Conservation (phyloP, 2,888 invertebrate genomes). For the Chrysina gloriosa region DNA sequence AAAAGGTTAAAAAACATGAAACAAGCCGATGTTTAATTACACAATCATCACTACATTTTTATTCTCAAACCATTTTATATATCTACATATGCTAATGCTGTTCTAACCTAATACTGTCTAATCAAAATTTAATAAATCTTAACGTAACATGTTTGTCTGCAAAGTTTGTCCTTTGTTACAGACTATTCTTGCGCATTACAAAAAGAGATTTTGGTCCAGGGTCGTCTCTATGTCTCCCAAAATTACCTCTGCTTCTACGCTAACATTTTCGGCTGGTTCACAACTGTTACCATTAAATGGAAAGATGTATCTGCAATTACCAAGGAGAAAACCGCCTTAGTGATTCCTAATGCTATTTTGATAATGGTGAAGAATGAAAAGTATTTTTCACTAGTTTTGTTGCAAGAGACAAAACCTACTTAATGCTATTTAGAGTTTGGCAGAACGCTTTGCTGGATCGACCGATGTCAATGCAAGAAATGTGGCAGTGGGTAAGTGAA, state of each 20-base stretch:
- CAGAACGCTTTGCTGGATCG: constrained; percentile 95
- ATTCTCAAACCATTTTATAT: too few species aligned
- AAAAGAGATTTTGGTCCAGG: constrained; percentile 95
- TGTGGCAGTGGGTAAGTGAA: constrained; percentile 85
- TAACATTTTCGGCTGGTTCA: constrained; percentile 98
- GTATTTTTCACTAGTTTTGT: constrained; percentile 95
- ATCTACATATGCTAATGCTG: too few species aligned
- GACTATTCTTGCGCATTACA: constrained; percentile 98
- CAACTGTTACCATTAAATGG: constrained; percentile 84
- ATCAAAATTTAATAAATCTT: neutral
- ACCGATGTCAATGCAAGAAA: constrained; percentile 83
- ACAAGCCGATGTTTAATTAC: too few species aligned
- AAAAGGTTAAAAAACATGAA: too few species aligned
- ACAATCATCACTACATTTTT: too few species aligned
- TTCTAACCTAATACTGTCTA: neutral
- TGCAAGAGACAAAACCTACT: constrained; percentile 92
- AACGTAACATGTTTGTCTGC: neutral
- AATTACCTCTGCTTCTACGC: constrained; percentile 97
- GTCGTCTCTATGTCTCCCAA: constrained; percentile 94
- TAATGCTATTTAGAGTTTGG: constrained; percentile 96
- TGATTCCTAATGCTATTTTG: constrained; percentile 97
- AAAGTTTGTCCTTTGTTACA: constrained; percentile 64
- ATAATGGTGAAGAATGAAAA: constrained; percentile 85
- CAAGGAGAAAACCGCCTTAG: constrained; percentile 92
- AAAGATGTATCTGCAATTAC: constrained; percentile 93